Evolutionary conservation across 1,140 invertebrate species (phyloP).

Genomic region (Drosophila tani): DNA sequence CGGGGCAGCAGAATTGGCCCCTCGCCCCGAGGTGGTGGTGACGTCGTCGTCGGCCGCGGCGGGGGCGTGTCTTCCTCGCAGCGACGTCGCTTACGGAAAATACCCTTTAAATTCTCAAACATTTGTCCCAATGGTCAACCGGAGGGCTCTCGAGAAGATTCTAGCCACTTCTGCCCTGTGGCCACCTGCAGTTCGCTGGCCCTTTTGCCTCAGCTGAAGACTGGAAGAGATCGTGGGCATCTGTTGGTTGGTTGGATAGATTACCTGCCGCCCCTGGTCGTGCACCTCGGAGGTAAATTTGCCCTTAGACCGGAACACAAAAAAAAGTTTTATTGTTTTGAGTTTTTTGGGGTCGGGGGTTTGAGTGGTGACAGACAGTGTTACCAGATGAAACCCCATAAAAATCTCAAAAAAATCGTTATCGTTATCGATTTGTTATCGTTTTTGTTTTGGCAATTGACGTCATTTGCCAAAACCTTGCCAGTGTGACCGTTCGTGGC

Average conservation of each 20-base stretch:
- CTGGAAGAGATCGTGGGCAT: constrained; percentile 13
- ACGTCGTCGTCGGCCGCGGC: neutral
- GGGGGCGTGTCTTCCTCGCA: constrained; percentile 38
- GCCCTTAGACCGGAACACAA: neutral
- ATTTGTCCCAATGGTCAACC: constrained; percentile 32
- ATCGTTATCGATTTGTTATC: no score
- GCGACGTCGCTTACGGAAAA: constrained; percentile 76
- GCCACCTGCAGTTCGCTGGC: neutral
- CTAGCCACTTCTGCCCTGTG: constrained; percentile 28
- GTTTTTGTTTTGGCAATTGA: no score
- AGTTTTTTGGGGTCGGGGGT: constrained; percentile 17
- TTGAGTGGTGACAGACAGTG: constrained; percentile 22
- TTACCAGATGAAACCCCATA: no score
- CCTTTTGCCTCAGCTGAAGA: neutral
- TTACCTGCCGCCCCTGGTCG: constrained; percentile 28
- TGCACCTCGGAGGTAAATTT: neutral
- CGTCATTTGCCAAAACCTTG: no score
- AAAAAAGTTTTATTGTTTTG: constrained; percentile 23
- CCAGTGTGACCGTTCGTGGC: no score
- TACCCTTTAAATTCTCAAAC: constrained; percentile 76
- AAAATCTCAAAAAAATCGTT: no score
- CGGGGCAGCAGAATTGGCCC: constrained; percentile 6
- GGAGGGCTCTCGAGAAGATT: constrained; percentile 42
- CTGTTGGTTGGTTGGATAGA: constrained; percentile 27
- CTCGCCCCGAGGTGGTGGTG: constrained; percentile 4